Evolutionary conservation across 1,140 invertebrate species (phyloP).

Genomic region (Cotesia chilonis): DNA sequence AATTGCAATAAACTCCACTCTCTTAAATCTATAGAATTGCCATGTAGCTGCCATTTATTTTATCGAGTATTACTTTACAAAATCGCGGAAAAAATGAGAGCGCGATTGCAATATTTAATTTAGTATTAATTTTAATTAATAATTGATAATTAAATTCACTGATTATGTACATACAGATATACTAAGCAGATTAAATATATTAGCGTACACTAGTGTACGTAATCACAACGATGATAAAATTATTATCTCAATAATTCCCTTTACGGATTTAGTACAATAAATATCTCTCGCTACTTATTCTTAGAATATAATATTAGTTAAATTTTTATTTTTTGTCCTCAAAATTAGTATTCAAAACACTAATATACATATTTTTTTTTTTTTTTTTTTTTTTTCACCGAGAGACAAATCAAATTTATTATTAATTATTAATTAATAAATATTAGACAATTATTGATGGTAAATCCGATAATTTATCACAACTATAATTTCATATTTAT

Average conservation of each 20-base stretch:
- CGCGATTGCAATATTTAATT: too few relatives aligned
- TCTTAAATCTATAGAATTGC: constrained; percentile 6
- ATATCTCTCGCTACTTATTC: constrained; percentile 16
- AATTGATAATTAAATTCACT: constrained; percentile 49
- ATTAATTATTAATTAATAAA: too few relatives aligned
- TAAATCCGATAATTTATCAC: too few relatives aligned
- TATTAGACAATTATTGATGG: too few relatives aligned
- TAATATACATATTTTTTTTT: constrained; percentile 8
- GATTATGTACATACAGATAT: constrained; percentile 63
- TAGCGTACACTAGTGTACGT: constrained; percentile 60
- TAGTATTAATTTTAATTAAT: too few relatives aligned
- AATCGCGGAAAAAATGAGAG: too few relatives aligned
- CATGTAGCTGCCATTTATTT: constrained; percentile 6
- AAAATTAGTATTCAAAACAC: neutral
- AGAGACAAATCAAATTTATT: too few relatives aligned
- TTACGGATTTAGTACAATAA: constrained; percentile 11
- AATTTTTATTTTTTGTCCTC: constrained; percentile 6
- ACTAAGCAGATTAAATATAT: constrained; percentile 64
- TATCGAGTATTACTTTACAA: too few relatives aligned
- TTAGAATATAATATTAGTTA: constrained; percentile 3
- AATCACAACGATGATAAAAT: constrained; percentile 66
- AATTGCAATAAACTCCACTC: neutral
- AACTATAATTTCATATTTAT: too few relatives aligned
- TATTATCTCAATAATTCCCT: constrained; percentile 32
- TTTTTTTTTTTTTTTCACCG: too few relatives aligned